A percentile compares a stretch with the other conserved stretches of the same genome.
Conservation (phyloP, 2,797 vertebrate species). For the Discoglossus pictus region DNA sequence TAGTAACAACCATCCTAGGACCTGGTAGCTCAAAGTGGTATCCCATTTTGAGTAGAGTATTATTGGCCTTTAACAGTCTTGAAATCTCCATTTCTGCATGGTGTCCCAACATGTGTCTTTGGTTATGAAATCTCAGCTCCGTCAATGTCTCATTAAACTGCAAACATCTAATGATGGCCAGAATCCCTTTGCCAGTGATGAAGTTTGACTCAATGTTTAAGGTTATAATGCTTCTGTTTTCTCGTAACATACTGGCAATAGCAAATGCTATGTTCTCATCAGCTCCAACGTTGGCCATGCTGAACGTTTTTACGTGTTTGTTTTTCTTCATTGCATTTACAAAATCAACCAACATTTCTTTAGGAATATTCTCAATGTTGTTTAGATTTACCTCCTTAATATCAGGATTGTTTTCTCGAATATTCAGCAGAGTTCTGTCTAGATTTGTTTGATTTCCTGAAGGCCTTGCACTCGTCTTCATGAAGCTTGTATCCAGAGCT, state of each 20-base stretch:
- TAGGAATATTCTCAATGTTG: slow-evolving; percentile 98
- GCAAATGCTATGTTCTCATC: slow-evolving; percentile 86
- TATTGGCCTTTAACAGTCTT: slow-evolving; percentile 91
- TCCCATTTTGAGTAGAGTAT: slow-evolving; percentile 93
- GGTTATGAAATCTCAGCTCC: slow-evolving; percentile 96
- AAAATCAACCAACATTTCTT: slow-evolving; percentile 91
- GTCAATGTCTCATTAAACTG: slow-evolving; percentile 95
- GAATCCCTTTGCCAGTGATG: slow-evolving; percentile 89
- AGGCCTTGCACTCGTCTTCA: slow-evolving; percentile 91
- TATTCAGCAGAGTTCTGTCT: slow-evolving; percentile 84
- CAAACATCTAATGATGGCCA: slow-evolving; percentile 92
- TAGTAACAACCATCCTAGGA: slow-evolving; percentile 97
- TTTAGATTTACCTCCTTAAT: slow-evolving; percentile 94
- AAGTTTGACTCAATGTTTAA: slow-evolving; percentile 95
- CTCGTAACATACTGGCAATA: slow-evolving; percentile 93
- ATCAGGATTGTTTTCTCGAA: slow-evolving; percentile 82
- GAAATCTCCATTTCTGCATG: slow-evolving; percentile 96
- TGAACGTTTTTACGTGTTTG: slow-evolving; percentile 87
- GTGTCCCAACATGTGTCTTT: slow-evolving; percentile 94
- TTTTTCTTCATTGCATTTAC: slow-evolving; percentile 92
- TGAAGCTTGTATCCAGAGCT: slow-evolving; percentile 77
- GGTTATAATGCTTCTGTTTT: slow-evolving; percentile 90
- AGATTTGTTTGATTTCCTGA: slow-evolving; percentile 97
- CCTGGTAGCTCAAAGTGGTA: slow-evolving; percentile 95
- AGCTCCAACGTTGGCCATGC: slow-evolving; percentile 90